Conservation (phyloP, 1,140 invertebrate species). For the Pinna nobilis region DNA sequence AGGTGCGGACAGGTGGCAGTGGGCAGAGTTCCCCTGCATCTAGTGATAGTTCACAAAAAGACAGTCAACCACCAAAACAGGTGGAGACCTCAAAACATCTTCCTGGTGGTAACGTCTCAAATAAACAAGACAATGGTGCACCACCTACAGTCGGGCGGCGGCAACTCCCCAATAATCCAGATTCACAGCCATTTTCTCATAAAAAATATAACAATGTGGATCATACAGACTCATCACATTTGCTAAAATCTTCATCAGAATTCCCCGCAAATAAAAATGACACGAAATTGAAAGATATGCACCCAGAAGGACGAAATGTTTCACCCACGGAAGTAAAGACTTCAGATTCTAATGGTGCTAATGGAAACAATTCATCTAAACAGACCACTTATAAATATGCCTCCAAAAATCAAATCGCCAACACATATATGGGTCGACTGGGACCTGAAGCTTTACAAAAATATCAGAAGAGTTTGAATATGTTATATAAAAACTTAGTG, state of each 20-base stretch:
- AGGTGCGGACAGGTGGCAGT: slow-evolving; percentile 67
- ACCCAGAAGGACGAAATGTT: slow-evolving; percentile 7
- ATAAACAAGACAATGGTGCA: slow-evolving; percentile 13
- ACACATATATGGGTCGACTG: slow-evolving; percentile 70
- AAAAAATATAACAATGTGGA: slow-evolving; percentile 3
- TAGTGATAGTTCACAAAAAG: slow-evolving; percentile 60
- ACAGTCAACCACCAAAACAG: slow-evolving; percentile 1
- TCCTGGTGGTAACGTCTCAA: no score
- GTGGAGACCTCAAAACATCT: no score
- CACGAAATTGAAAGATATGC: neutral
- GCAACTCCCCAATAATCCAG: neutral
- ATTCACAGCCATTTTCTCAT: slow-evolving; percentile 8
- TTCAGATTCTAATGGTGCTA: slow-evolving; percentile 18
- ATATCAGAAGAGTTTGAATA: slow-evolving; percentile 61
- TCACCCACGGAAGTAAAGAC: slow-evolving; percentile 13
- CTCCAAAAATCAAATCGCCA: slow-evolving; percentile 72
- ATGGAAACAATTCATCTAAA: no score
- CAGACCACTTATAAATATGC: slow-evolving; percentile 70
- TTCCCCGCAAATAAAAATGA: no score
- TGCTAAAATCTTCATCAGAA: neutral
- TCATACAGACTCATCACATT: neutral
- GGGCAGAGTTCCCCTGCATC: slow-evolving; percentile 71
- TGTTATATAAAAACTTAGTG: slow-evolving; percentile 48
- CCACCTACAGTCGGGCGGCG: neutral
- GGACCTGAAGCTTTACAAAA: slow-evolving; percentile 62